Base-by-base conservation (phyloP, 2,113 vertebrate species). In the Tricholaema leucomelas region DNA sequence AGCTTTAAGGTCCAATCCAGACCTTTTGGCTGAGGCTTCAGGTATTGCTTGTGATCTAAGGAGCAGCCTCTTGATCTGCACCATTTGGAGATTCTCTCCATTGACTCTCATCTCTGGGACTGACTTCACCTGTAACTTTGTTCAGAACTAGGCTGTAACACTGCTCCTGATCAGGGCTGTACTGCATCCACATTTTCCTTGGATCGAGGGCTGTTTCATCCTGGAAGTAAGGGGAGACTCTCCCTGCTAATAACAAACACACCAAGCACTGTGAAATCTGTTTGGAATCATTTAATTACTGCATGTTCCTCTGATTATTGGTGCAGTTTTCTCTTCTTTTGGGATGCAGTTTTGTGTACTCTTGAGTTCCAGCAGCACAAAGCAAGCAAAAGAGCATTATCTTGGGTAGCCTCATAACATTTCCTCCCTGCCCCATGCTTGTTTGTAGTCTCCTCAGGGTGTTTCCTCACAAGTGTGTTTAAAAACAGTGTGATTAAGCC, bases 11-110 rank as follows among this genome's bases (percentile, higher is more conserved):
- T 97, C 97, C 19, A 74, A 83, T 73, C 88, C 91, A 73, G 97
- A 98, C 87, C 90, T 97, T 81, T 92, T 96, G 95, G 72, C 92
- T 92, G 96, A 95, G 96, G 96, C 94, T 95, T 94, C 98, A 98
- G 97, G 97, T 98, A 98, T 94, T 95, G 40, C 76, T 96, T 86
- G 76, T 76, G 71, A 76, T 95, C 79, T 80, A 61, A 65, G 83
- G 78, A 86, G 25, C 79, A 50, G 16, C 42, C 28, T 82, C 93
- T 87, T 55, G 59, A 44, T 64, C 56, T 58, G 1, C 70, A 20
- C 44, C 36, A 4, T 63, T 14, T 54, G 86, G 76, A 93, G 55
- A 82, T 85, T 94, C 88, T 95, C 33, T 94, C 77, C 88, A 77
- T 56, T 87, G 83, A 31, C 67, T 92, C 25, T 72, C 40, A 12